Evolutionary conservation across 2,113 vertebrate genomes (phyloP).

Genomic region (Tetraodon nigroviridis): DNA sequence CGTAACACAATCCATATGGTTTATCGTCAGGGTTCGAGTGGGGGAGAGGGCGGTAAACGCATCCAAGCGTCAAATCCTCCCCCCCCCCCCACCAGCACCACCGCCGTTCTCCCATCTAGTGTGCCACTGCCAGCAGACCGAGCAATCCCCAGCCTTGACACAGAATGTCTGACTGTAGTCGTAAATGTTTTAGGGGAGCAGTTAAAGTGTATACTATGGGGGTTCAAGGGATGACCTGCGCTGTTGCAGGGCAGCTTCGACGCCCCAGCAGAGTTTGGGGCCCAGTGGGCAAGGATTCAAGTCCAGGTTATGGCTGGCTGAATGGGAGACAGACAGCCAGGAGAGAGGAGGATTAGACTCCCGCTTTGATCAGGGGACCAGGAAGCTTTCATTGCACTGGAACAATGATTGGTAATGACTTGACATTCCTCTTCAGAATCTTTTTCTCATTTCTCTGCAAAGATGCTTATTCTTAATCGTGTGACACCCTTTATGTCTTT

Average conservation of each 20-base stretch:
- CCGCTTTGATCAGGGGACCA: conserved; percentile 74
- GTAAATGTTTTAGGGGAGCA: conserved; percentile 74
- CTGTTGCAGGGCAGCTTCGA: conserved; percentile 49
- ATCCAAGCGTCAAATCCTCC: conserved; percentile 68
- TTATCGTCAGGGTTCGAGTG: conserved; percentile 53
- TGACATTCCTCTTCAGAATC: conserved; percentile 60
- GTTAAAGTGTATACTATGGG: conserved; percentile 64
- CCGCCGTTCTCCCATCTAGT: conserved; percentile 43
- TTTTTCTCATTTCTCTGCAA: conserved; percentile 40
- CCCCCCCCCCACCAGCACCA: conserved; percentile 57
- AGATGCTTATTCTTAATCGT: conserved; percentile 32
- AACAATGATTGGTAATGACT: conserved; percentile 74
- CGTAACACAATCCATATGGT: conserved; percentile 75
- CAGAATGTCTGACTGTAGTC: conserved; percentile 65
- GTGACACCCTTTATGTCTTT: conserved; percentile 20
- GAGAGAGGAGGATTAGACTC: conserved; percentile 69
- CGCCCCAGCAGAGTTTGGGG: conserved; percentile 42
- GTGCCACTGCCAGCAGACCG: conserved; percentile 58
- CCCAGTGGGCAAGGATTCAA: conserved; percentile 65
- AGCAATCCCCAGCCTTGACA: conserved; percentile 56
- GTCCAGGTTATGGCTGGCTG: conserved; percentile 69
- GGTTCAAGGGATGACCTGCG: conserved; percentile 49
- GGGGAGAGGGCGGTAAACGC: conserved; percentile 40
- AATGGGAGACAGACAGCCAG: conserved; percentile 55
- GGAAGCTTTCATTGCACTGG: conserved; percentile 66